Evolutionary conservation across 2,797 vertebrate genomes (phyloP).

Genomic region (Macropodus opercularis): DNA sequence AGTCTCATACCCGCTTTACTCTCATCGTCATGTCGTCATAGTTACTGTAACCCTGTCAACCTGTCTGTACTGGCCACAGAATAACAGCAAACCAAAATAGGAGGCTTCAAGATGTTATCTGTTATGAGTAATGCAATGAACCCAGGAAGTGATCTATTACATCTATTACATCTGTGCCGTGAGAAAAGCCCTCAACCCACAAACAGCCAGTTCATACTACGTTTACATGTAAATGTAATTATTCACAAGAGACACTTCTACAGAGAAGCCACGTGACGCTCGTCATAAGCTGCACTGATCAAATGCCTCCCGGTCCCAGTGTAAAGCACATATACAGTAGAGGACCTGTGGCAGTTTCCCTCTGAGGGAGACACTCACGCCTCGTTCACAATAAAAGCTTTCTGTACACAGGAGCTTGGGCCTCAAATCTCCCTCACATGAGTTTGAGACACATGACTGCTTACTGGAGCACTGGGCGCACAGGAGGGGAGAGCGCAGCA

Average conservation of each 20-base stretch:
- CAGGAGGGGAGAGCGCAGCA: constrained; percentile 65
- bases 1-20: background rate
- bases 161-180: constrained; percentile 24
- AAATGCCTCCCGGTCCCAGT: too few relatives aligned
- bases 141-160: constrained; percentile 46
- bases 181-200: constrained; percentile 41
- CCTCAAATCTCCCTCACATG: constrained; percentile 83
- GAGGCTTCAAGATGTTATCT: constrained; percentile 24
- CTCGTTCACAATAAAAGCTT: constrained; percentile 64
- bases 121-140: constrained; percentile 36
- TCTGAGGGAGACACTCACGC: constrained; percentile 36
- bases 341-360: constrained; percentile 13
- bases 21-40: background rate
- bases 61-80: constrained; percentile 1
- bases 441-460: constrained; percentile 79
- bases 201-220: too few relatives aligned
- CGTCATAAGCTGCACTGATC: too few relatives aligned
- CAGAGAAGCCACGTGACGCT: too few relatives aligned
- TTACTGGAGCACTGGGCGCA: constrained; percentile 52
- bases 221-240: background rate
- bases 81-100: constrained; percentile 48
- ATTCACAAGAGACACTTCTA: background rate
- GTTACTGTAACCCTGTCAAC: constrained; percentile 5
- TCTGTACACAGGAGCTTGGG: constrained; percentile 61
- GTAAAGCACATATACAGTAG: background rate